Conservation (phyloP, 2,797 vertebrate genomes). For the Knipowitschia caucasica region DNA sequence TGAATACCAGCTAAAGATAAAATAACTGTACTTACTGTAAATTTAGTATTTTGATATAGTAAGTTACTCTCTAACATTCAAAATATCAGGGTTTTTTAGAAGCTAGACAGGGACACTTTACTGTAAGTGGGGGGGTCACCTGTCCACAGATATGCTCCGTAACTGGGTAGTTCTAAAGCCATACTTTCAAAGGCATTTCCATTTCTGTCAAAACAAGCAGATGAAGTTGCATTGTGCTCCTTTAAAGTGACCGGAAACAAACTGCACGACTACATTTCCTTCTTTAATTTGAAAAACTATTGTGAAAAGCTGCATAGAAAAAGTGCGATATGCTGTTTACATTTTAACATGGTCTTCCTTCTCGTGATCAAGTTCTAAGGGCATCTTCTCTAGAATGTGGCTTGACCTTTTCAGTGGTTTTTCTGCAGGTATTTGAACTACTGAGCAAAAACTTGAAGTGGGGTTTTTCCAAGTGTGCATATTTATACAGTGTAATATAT, state of each 20-base stretch:
- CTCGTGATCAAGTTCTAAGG: conserved; percentile 22
- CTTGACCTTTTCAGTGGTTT: conserved; percentile 26
- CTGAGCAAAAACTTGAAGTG: conserved; percentile 62
- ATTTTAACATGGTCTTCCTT: conserved; percentile 33
- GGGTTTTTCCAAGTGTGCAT: conserved; percentile 41
- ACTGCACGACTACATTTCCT: background rate
- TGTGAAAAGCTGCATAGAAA: conserved; percentile 4
- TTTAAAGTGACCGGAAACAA: background rate
- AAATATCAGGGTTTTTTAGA: too few relatives aligned
- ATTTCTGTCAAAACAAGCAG: background rate
- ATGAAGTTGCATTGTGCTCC: background rate
- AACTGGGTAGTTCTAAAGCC: too few relatives aligned
- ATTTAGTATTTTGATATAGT: too few relatives aligned
- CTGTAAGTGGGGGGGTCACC: too few relatives aligned
- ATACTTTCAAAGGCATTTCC: background rate
- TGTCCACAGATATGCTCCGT: too few relatives aligned
- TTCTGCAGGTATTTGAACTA: conserved; percentile 42
- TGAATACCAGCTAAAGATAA: too few relatives aligned
- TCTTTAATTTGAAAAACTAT: too few relatives aligned
- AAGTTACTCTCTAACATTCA: too few relatives aligned
- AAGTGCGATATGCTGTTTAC: conserved; percentile 34
- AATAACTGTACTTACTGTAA: too few relatives aligned
- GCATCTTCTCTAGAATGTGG: conserved; percentile 30
- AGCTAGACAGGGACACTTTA: too few relatives aligned
- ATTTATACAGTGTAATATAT: conserved; percentile 44